Conservation (phyloP, 2,888 invertebrate genomes). For the Papilio protenor region DNA sequence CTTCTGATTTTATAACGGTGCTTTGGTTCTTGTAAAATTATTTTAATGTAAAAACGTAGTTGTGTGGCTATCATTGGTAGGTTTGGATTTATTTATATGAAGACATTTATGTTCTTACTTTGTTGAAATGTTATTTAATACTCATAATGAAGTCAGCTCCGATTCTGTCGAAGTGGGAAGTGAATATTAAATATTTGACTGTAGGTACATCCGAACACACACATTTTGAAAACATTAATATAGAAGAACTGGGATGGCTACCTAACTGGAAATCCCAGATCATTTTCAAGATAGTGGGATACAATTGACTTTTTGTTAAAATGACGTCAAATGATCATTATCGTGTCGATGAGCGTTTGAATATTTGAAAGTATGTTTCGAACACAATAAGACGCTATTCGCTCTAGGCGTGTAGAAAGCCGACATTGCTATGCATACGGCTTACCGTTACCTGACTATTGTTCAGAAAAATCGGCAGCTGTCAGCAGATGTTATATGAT, state of each 20-base stretch:
- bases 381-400: slow-evolving; percentile 18
- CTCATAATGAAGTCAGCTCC: too few species aligned
- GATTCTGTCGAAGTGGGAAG: too few species aligned
- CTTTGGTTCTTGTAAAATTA: slow-evolving; percentile 1
- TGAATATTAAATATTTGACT: too few species aligned
- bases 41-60: not conserved
- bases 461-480: slow-evolving; percentile 37
- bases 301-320: not conserved
- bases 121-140: too few species aligned
- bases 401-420: slow-evolving; percentile 30
- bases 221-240: not conserved
- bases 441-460: slow-evolving; percentile 37
- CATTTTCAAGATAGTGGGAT: not conserved
- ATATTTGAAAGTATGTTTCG: slow-evolving; percentile 7
- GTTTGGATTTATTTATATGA: too few species aligned
- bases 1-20: slow-evolving; percentile 37
- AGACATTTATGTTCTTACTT: too few species aligned
- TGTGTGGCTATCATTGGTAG: too few species aligned
- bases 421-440: slow-evolving; percentile 23
- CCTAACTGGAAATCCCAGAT: slow-evolving; percentile 11
- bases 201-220: too few species aligned
- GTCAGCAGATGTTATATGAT: slow-evolving; percentile 14
- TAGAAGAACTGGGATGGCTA: not conserved
- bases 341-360: slow-evolving; percentile 15
- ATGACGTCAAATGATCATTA: slow-evolving; percentile 18